Percentiles rank a stretch among this genome's conserved stretches.
Evolutionary conservation across 2,113 vertebrate species (phyloP).

Genomic region (Ophiodon elongatus): DNA sequence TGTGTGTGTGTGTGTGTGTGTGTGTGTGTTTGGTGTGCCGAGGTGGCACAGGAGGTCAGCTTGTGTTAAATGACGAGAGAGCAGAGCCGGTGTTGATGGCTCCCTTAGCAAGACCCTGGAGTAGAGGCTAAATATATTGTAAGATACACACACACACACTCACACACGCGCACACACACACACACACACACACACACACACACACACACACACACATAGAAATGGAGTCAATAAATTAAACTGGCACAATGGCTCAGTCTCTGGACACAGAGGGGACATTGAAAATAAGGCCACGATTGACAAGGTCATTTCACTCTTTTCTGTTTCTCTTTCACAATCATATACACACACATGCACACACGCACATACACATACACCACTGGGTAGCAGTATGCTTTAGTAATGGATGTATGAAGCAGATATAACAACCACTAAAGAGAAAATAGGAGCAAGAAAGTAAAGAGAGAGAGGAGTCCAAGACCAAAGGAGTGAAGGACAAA

Average conservation of each 20-base stretch:
- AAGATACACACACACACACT: neutral
- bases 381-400: neutral
- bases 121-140: conserved; percentile 56
- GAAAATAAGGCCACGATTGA: too few relatives aligned
- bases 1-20: conserved; percentile 13
- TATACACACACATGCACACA: neutral
- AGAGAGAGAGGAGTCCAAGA: neutral
- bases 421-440: conserved; percentile 13
- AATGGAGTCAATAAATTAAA: too few relatives aligned
- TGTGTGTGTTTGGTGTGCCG: neutral
- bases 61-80: conserved; percentile 61
- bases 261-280: too few relatives aligned
- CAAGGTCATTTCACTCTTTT: too few relatives aligned
- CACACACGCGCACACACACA: neutral
- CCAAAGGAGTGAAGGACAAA: neutral
- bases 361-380: neutral
- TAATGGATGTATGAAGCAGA: neutral
- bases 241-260: too few relatives aligned
- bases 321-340: too few relatives aligned
- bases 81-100: conserved; percentile 34
- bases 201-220: conserved; percentile 1
- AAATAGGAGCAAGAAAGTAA: neutral
- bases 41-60: conserved; percentile 56
- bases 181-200: conserved; percentile 16
- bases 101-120: conserved; percentile 47